Evolutionary conservation across 2,888 invertebrate species (phyloP), one percentile per base, ranked within the genome.

Genomic region (Parelbella ahira): DNA sequence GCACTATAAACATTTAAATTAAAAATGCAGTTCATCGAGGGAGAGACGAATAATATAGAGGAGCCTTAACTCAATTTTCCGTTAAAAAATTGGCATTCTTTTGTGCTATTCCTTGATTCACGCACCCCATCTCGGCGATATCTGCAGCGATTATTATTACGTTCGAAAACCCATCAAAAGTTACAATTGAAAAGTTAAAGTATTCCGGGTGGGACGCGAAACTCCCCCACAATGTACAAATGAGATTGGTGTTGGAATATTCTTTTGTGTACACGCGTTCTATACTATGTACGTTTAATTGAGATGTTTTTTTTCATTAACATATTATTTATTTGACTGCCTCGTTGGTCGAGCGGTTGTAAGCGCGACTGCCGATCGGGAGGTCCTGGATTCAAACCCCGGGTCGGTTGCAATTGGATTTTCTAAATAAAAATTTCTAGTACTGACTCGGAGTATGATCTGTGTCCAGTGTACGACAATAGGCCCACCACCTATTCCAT

Each of bases 171-270:
- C 86, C 86, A 87, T 86, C 87, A 86, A 81, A 87, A 87, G 86
- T 87, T 86, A 81, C 86, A 87, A 87, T 87, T 87, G 87, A 87
- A 87, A 86, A 87, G 86, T 86, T 87, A 87, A 86, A 86, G 87
- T 83, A 84, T 83, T 72, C 86, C 83, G 74, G 63, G 69, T 61
- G 83, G 82, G 77, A 76, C 72, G 68, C 53, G 71, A 67, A 70
- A 71, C 69, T 78, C 72, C 81, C 81, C 67, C 76, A 56, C 75
- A 75, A 76, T 75, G 73, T 76, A 74, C 80, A 83, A 83, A 83
- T 82, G 80, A 81, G 78, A 81, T 82, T 75, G 73, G 63, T 69
- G 71, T 70, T 69, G 62, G 63, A 79, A 75, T 82, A 82, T 80
- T 84, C 76, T 81, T 79, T 83, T 81, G 72, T 78, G 62, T 71